Evolutionary conservation across 2,797 vertebrate species (phyloP).

Genomic region (Austrolebias charrua): DNA sequence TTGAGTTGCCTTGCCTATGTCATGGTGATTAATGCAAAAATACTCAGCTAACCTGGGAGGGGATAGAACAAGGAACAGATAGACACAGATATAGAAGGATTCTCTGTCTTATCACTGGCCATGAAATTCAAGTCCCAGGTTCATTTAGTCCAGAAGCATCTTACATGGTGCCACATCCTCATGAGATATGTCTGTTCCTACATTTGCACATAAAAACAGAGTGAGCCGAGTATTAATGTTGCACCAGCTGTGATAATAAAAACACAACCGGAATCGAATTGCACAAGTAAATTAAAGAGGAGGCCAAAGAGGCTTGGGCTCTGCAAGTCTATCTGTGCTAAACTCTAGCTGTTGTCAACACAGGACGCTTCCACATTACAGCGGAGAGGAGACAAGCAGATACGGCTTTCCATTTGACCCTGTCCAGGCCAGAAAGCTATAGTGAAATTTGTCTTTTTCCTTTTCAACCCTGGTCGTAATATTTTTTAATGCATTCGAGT

Average conservation of each 20-base stretch:
- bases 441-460: constrained; percentile 50
- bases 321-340: constrained; percentile 35
- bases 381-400: constrained; percentile 49
- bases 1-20: constrained; percentile 99
- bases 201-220: constrained; percentile 13
- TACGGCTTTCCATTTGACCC: constrained; percentile 26
- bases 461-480: constrained; percentile 32
- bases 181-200: constrained; percentile 14
- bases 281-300: constrained; percentile 50
- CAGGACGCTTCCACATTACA: constrained; percentile 33
- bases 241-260: constrained; percentile 40
- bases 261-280: constrained; percentile 55
- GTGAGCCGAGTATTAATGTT: constrained; percentile 33
- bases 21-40: constrained; percentile 99
- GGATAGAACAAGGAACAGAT: constrained; percentile 56
- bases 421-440: constrained; percentile 33
- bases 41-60: constrained; percentile 93
- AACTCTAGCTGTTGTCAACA: constrained; percentile 32
- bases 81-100: constrained; percentile 54
- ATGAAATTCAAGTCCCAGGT: constrained; percentile 70
- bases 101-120: constrained; percentile 54
- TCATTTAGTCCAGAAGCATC: constrained; percentile 58
- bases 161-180: constrained; percentile 42
- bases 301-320: constrained; percentile 41
- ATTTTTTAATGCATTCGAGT: constrained; percentile 18